Percentiles rank a stretch among this genome's conserved stretches.
Conservation (phyloP, 2,888 invertebrate genomes). For the Cryptocephalus moraei region DNA sequence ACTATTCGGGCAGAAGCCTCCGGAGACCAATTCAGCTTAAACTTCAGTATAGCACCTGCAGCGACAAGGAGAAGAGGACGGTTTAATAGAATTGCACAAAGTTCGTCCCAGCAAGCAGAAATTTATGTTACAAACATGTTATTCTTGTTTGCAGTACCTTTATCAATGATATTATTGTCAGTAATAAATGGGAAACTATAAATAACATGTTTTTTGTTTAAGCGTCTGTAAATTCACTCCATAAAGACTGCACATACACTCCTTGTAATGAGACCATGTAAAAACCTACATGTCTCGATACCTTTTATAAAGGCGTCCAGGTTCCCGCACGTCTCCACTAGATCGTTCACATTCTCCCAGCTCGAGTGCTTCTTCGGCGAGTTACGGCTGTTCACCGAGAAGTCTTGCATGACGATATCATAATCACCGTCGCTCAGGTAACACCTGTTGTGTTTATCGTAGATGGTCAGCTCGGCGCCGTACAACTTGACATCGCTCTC, state of each 20-base stretch:
- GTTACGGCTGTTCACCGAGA: constrained; percentile 41
- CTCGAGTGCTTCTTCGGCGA: constrained; percentile 63
- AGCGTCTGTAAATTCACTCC: too few relatives aligned
- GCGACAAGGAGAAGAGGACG: constrained; percentile 66
- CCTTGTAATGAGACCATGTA: constrained; percentile 4
- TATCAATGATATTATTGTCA: too few relatives aligned
- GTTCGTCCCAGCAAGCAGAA: too few relatives aligned
- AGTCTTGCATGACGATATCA: constrained; percentile 74
- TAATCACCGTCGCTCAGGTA: constrained; percentile 83
- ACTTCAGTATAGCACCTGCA: constrained; percentile 68
- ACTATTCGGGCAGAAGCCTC: constrained; percentile 57
- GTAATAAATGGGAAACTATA: too few relatives aligned
- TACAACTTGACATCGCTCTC: constrained; percentile 38
- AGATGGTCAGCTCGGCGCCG: constrained; percentile 76
- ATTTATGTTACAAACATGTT: too few relatives aligned
- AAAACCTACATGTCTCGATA: too few relatives aligned
- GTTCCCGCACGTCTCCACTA: constrained; percentile 33
- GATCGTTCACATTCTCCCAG: constrained; percentile 55
- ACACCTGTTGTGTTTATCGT: constrained; percentile 82
- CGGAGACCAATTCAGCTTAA: constrained; percentile 75
- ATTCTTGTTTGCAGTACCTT: too few relatives aligned
- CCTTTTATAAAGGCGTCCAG: constrained; percentile 34
- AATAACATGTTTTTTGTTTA: too few relatives aligned
- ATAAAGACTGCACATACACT: too few relatives aligned
- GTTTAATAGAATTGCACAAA: too few relatives aligned